A percentile compares a stretch with the other conserved stretches of the same genome.
These are phyloP conservation scores for Halichoerus grypus DNA, from an alignment of 2,113 vertebrate genomes.

Conservation along the genomic window DNA sequence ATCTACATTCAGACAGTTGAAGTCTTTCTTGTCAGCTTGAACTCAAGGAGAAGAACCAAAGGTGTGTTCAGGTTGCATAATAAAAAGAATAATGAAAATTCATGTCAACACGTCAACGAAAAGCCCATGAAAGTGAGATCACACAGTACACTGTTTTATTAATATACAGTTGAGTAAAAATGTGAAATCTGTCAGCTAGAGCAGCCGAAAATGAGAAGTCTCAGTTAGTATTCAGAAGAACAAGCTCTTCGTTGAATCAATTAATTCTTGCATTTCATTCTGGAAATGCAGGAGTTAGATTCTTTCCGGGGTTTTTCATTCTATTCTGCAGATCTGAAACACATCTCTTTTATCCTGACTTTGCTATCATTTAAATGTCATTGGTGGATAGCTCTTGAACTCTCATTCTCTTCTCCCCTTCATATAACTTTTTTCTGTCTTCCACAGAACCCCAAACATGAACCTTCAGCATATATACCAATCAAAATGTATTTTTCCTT, in stretches of 20 bases:
- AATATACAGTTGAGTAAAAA: conserved; percentile 50
- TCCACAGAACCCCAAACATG: not conserved
- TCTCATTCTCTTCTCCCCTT: not conserved
- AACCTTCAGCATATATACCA: not conserved
- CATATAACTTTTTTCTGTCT: not conserved
- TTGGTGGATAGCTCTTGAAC: not conserved
- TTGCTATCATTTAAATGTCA: not conserved
- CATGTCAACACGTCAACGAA: conserved; percentile 54
- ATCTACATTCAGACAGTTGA: conserved; percentile 33
- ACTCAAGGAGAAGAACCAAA: conserved; percentile 40
- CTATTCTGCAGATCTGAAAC: not conserved
- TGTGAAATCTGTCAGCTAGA: conserved; percentile 55
- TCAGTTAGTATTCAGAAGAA: conserved; percentile 52
- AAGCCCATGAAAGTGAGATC: conserved; percentile 44
- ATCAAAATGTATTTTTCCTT: not conserved
- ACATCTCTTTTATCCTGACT: not conserved
- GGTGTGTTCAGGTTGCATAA: conserved; percentile 30
- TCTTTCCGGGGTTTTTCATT: conserved; percentile 19
- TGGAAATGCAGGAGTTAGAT: not conserved
- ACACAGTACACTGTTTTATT: conserved; percentile 59
- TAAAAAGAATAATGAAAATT: conserved; percentile 70
- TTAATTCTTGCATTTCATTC: conserved; percentile 51
- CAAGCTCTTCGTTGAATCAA: conserved; percentile 25
- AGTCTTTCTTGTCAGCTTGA: conserved; percentile 28
- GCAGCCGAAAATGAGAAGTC: conserved; percentile 57